Percentiles rank a stretch among this genome's conserved stretches.
These are phyloP conservation scores for Eurytoma adleriae DNA, from an alignment of 2,888 invertebrate genomes.

Conservation along the genomic window DNA sequence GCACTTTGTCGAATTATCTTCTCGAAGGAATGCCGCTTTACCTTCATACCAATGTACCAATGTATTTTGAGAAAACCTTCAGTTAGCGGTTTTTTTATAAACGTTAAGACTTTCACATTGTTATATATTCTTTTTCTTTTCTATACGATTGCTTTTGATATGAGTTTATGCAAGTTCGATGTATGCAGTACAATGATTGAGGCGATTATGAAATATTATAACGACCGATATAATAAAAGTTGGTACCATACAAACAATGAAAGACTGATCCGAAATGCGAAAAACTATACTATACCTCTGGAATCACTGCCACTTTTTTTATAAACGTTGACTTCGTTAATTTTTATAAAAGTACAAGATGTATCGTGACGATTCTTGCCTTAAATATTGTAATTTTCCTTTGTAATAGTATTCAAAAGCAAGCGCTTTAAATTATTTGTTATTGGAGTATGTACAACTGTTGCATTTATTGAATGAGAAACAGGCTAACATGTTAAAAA, in stretches of 20 bases:
- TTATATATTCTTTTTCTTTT: conserved; percentile 33
- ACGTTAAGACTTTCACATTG: conserved; percentile 34
- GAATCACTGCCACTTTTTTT: conserved; percentile 45
- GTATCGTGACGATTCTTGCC: conserved; percentile 41
- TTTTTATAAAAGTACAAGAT: conserved; percentile 27
- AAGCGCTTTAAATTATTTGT: conserved; percentile 31
- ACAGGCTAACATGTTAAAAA: conserved; percentile 17
- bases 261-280: conserved; percentile 53
- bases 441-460: conserved; percentile 21
- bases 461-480: conserved; percentile 22
- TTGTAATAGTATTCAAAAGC: conserved; percentile 13
- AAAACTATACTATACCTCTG: conserved; percentile 31
- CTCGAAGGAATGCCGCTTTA: background rate
- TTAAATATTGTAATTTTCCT: conserved; percentile 27
- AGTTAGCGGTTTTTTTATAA: conserved; percentile 2
- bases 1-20: background rate
- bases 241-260: conserved; percentile 39
- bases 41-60: background rate
- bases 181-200: conserved; percentile 7
- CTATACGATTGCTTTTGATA: conserved; percentile 34
- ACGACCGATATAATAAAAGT: conserved; percentile 21
- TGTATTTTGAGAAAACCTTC: conserved; percentile 6
- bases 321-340: conserved; percentile 24
- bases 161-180: conserved; percentile 29
- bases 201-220: conserved; percentile 7